Evolutionary conservation across 2,113 vertebrate species (phyloP), one percentile per base, ranked within the genome.

Genomic region (Epinephelus lanceolatus): DNA sequence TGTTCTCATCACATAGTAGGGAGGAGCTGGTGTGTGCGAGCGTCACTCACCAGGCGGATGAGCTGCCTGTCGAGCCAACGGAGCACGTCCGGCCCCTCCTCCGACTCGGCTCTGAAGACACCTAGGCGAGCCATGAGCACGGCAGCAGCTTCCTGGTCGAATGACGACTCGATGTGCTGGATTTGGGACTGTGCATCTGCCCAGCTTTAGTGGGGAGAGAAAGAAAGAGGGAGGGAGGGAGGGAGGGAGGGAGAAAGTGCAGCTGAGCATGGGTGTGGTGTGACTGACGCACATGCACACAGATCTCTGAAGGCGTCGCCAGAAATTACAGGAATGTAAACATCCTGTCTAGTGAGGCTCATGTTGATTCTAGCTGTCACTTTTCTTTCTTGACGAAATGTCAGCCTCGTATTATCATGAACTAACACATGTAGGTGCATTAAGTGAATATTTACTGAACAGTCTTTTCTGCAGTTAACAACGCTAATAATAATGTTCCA

Each of bases 1-100:
- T 60, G 6, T 55, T 70, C 6, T 23, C 18, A 1, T 23, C 18
- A 37, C 21, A 55, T 7, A 42, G 40, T 42, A 42, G 40, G 40
- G 40, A 69, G 59, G 42, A 1, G 2, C 15, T 40, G 19, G 40
- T 1, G 0, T 11, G 17, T 9, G 17, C 42, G 51, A 14, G 62
- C 14, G 68, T 15, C 69, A 83, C 95, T 96, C 94, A 99, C 98
- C 94, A 99, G 95, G 86, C 98, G 96, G 90, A 99, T 99, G 21
- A 99, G 96, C 87, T 99, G 98, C n/a, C 98, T 96, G 93, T 99
- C 98, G 17, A 99, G 95, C 98, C 98, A 99, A 5, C 98, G 96
- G 52, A 99, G 95, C 8, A 99, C 97, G 1, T 99, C 98, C 0
- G 98, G 98, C 2, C 98, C 98, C 85, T 99, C 98, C 89, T 99